Base-by-base conservation (phyloP, 64 coral and sea anemone genomes). In the Dendronephthya gigantea region DNA sequence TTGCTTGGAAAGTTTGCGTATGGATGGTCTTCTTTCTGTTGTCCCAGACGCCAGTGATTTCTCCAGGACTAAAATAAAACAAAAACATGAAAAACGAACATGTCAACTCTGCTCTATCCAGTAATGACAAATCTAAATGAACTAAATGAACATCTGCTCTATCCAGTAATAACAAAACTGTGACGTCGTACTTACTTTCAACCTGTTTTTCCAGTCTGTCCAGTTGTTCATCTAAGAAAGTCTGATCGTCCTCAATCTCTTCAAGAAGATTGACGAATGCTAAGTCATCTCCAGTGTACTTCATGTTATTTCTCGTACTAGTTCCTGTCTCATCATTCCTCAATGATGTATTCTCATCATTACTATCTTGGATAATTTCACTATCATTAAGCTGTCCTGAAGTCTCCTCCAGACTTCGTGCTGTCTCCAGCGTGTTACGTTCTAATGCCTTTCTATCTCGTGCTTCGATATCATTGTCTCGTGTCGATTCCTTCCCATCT, bases 121-220 rank as follows among this genome's bases (percentile, higher is more conserved):
- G n/a, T n/a, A n/a, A n/a, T n/a, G n/a, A n/a, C n/a, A n/a, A n/a
- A n/a, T n/a, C n/a, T n/a, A n/a, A n/a, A n/a, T n/a, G n/a, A n/a
- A n/a, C n/a, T n/a, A n/a, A n/a, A n/a, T n/a, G n/a, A n/a, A n/a
- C n/a, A n/a, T n/a, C n/a, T n/a, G n/a, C n/a, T n/a, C n/a, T n/a
- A n/a, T n/a, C n/a, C n/a, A n/a, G n/a, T n/a, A n/a, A n/a, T n/a
- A n/a, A n/a, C n/a, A n/a, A n/a, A n/a, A n/a, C n/a, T n/a, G n/a
- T n/a, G n/a, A n/a, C 35, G 12, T 75, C 35, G 34, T 39, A 36
- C 72, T 39, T 79, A 79, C 72, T 39, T 79, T 79, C 72, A 79
- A 79, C 36, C 36, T 79, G 72, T 79, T 79, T 34, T 79, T 79
- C 72, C 4, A 79, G 72, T 79, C 36, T 79, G 36, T 79, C 72